Percentiles rank a stretch among this genome's conserved stretches.
Conservation (phyloP, 2,888 invertebrate genomes). For the Tolmerus cingulatus region DNA sequence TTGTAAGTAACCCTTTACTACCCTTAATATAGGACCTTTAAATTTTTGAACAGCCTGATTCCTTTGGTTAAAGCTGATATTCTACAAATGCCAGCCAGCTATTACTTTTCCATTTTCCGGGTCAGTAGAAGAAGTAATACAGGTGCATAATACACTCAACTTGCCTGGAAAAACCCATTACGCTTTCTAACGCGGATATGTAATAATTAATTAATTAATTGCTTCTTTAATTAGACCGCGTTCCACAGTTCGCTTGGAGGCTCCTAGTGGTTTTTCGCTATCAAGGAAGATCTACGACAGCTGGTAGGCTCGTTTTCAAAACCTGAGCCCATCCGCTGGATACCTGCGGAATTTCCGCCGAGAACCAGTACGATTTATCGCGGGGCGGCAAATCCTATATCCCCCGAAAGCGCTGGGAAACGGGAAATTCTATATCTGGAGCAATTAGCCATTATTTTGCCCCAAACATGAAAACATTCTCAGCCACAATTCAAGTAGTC, state of each 20-base stretch:
- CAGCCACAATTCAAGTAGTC: slow-evolving; percentile 43
- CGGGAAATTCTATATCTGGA: slow-evolving; percentile 1
- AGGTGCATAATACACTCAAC: neutral
- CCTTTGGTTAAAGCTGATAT: no score
- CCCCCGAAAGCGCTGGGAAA: neutral
- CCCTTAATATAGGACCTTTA: no score
- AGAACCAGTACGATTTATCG: neutral
- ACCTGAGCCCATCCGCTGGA: neutral
- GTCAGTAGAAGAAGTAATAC: neutral
- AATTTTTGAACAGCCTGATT: no score
- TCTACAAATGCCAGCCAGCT: no score
- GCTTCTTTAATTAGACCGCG: neutral
- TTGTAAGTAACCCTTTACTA: no score
- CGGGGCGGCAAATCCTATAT: neutral
- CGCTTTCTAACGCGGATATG: no score
- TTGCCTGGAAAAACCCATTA: neutral
- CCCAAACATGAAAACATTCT: neutral
- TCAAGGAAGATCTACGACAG: neutral
- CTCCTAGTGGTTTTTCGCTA: neutral
- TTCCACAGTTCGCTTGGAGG: neutral
- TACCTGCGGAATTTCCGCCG: neutral
- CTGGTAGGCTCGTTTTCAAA: neutral
- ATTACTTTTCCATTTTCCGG: no score
- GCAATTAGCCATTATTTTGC: slow-evolving; percentile 19
- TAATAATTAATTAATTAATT: neutral